phyloP scores from a whole-genome alignment of 2,888 invertebrate genomes.

The Odontomyia ornata region DNA sequence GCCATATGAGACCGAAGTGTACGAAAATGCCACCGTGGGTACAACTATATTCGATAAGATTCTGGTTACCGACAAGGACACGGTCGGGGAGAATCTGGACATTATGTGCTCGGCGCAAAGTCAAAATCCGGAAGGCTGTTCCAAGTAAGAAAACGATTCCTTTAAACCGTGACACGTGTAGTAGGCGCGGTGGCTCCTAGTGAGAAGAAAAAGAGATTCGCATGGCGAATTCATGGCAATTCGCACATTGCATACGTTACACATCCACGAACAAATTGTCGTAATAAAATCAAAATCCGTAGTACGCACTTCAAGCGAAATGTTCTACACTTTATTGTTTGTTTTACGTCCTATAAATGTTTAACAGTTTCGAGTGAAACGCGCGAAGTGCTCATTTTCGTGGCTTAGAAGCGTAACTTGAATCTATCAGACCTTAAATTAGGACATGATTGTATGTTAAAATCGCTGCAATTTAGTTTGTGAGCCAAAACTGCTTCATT shows the following conservation, averaged over 20 bases:
- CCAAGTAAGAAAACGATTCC: slow-evolving; percentile 55
- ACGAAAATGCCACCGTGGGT: slow-evolving; percentile 79
- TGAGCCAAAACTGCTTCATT: too few relatives aligned
- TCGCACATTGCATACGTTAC: not conserved
- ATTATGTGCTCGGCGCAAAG: slow-evolving; percentile 70
- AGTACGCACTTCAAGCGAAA: not conserved
- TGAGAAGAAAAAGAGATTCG: not conserved
- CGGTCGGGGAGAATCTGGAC: slow-evolving; percentile 81
- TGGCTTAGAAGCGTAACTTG: not conserved
- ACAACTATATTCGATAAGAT: slow-evolving; percentile 78
- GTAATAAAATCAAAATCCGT: not conserved
- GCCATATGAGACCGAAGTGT: slow-evolving; percentile 81
- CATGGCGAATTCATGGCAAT: not conserved
- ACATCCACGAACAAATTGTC: not conserved
- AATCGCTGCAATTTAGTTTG: too few relatives aligned
- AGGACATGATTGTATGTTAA: too few relatives aligned
- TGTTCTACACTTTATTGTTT: not conserved
- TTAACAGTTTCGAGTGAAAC: not conserved
- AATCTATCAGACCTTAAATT: not conserved
- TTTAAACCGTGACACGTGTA: not conserved
- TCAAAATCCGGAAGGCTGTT: slow-evolving; percentile 62
- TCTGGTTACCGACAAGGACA: slow-evolving; percentile 80
- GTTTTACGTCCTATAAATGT: not conserved
- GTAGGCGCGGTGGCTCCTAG: not conserved
- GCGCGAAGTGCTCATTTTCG: not conserved